Conservation (phyloP, 2,797 vertebrate genomes). For the Oryzias dopingdopingensis region DNA sequence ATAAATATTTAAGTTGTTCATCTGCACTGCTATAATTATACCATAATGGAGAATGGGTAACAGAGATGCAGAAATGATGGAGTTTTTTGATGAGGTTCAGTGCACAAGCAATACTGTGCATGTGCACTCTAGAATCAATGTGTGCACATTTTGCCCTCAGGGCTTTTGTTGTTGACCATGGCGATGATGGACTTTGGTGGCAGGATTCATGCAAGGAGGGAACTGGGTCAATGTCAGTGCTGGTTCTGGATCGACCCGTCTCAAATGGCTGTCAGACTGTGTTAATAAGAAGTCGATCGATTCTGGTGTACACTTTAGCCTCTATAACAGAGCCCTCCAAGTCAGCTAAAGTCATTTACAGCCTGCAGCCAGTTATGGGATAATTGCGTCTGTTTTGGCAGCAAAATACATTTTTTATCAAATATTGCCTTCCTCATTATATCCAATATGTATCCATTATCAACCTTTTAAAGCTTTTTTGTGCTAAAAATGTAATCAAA, state of each 20-base stretch:
- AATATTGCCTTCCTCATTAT: too few relatives aligned
- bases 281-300: constrained; percentile 67
- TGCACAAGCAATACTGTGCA: constrained; percentile 27
- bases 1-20: not conserved
- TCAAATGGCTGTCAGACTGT: constrained; percentile 40
- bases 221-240: constrained; percentile 72
- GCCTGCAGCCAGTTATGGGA: constrained; percentile 16
- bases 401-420: constrained; percentile 42
- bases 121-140: constrained; percentile 47
- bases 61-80: constrained; percentile 37
- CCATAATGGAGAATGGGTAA: constrained; percentile 54
- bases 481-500: too few relatives aligned
- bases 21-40: constrained; percentile 48
- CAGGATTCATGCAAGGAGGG: constrained; percentile 27
- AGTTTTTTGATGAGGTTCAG: constrained; percentile 52
- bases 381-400: constrained; percentile 34
- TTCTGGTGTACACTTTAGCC: constrained; percentile 34
- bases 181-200: constrained; percentile 54
- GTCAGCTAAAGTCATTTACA: constrained; percentile 23
- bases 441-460: too few relatives aligned
- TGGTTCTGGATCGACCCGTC: constrained; percentile 62
- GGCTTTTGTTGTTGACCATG: constrained; percentile 51
- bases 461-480: too few relatives aligned
- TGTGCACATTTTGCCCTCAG: constrained; percentile 29
- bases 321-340: constrained; percentile 46